Evolutionary conservation across 2,113 vertebrate species (phyloP).

Genomic region (Ammodytes marinus): DNA sequence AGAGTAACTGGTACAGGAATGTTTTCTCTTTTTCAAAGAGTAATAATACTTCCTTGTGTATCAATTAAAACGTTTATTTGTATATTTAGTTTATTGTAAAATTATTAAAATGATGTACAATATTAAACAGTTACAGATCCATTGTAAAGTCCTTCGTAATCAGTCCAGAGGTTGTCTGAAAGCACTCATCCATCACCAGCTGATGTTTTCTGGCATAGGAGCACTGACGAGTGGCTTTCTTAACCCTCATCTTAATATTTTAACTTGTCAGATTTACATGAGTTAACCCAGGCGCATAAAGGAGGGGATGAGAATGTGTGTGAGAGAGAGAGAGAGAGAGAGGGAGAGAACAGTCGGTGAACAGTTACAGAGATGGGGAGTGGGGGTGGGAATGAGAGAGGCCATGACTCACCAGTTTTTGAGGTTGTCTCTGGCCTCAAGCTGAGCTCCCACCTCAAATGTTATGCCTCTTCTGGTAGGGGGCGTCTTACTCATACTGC

Average conservation of each 20-base stretch:
- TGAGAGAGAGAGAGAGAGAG: conserved; percentile 29
- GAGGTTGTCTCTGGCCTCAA: conserved; percentile 98
- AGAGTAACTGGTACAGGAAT: background rate
- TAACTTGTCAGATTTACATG: background rate
- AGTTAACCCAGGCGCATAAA: conserved; percentile 17
- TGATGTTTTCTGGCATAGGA: conserved; percentile 1
- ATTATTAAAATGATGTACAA: background rate
- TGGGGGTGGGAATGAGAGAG: conserved; percentile 51
- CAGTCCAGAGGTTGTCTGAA: conserved; percentile 9
- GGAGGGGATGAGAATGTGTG: conserved; percentile 16
- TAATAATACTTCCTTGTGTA: background rate
- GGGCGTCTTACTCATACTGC: conserved; percentile 97
- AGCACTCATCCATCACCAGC: background rate
- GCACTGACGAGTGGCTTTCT: background rate
- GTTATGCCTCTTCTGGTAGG: conserved; percentile 98
- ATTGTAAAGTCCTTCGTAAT: background rate
- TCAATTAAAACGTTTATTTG: background rate
- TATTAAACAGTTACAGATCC: background rate
- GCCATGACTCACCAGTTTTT: conserved; percentile 95
- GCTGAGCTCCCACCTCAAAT: conserved; percentile 98
- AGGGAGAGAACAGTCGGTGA: conserved; percentile 43
- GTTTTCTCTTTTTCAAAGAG: background rate
- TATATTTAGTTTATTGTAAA: background rate
- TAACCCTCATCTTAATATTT: background rate
- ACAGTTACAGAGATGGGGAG: conserved; percentile 43